Base-by-base conservation (phyloP, 2,888 invertebrate species). In the Rhamphomyia laevipes region DNA sequence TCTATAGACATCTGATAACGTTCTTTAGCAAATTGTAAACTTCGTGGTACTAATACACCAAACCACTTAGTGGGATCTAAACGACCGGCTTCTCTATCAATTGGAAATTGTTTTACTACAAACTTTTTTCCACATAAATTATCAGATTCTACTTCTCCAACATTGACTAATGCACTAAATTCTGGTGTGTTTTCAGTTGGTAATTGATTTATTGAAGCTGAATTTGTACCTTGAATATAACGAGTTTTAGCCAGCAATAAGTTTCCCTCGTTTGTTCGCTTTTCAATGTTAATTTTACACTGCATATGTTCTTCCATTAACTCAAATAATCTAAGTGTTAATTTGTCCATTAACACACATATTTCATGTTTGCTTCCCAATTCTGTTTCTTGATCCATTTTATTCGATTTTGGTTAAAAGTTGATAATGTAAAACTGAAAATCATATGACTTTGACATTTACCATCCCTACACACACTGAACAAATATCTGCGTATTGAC, bases 61-160 rank as follows among this genome's bases (percentile, higher is more conserved):
- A 92, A 93, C 90, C 90, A 91, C 55, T 79, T 81, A 30, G 91
- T 64, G 0, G 92, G 90, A 65, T 92, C 67, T 59, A 72, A 60
- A 27, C 66, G 67, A 3, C 65, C 67, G 2, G 60, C 56, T 3
- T 62, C 58, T 63, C 74, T 64, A 61, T 75, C 54, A 60, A 67
- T 55, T 2, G 56, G 45, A 47, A 63, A 63, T 30, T 63, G 66
- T 50, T 70, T 65, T 15, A 75, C 49, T 17, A 63, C 56, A 31
- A 72, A 65, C 38, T 60, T 55, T 40, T 54, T 45, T 10, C 52
- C 57, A 17, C 63, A 58, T 15, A 72, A 53, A 46, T 72, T 72
- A 33, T 72, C 71, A 7, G 55, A 59, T 5, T 48, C 33, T 7
- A 61, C 50, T n/a, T 72, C 66, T 41, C 66, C 63, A 2, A 68